phyloP scores from a whole-genome alignment of 2,888 invertebrate genomes.

The Drosophila neonasuta region DNA sequence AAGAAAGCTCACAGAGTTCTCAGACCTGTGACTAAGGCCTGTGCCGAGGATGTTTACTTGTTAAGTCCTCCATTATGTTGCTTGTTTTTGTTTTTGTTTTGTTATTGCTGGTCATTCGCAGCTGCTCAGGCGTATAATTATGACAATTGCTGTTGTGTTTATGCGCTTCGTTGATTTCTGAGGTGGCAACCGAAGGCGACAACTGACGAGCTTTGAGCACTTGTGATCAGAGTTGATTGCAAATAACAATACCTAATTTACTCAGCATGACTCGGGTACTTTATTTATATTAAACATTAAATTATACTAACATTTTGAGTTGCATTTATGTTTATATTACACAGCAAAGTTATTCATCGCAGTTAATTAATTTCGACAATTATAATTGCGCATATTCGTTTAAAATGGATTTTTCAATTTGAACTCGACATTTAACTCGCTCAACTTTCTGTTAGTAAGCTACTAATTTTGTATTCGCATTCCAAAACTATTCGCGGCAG shows the following conservation, averaged over 20 bases:
- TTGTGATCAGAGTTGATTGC: not conserved
- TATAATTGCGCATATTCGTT: not conserved
- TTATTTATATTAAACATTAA: not conserved
- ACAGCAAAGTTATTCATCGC: not conserved
- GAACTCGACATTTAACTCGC: not conserved
- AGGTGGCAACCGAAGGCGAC: slow-evolving; percentile 47
- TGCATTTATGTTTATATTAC: not conserved
- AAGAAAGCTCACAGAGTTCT: slow-evolving; percentile 6
- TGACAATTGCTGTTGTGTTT: slow-evolving; percentile 65
- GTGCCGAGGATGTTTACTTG: slow-evolving; percentile 38
- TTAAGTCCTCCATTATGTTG: slow-evolving; percentile 30
- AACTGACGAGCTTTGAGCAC: slow-evolving; percentile 2
- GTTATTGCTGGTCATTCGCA: slow-evolving; percentile 52
- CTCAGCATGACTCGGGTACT: not conserved
- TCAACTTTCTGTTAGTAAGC: not conserved
- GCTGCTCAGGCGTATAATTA: slow-evolving; percentile 69
- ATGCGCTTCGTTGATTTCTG: slow-evolving; percentile 57
- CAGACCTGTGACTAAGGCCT: slow-evolving; percentile 26
- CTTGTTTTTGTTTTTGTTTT: slow-evolving; percentile 32
- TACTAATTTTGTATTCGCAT: slow-evolving; percentile 1
- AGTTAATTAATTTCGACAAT: not conserved
- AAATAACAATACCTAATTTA: slow-evolving; percentile 1
- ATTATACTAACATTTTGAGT: not conserved
- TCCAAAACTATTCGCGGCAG: slow-evolving; percentile 4
- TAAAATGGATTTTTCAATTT: not conserved